These are phyloP conservation scores for Drosophila obscura DNA, from an alignment of 1,140 invertebrate species.

Conservation along the genomic window DNA sequence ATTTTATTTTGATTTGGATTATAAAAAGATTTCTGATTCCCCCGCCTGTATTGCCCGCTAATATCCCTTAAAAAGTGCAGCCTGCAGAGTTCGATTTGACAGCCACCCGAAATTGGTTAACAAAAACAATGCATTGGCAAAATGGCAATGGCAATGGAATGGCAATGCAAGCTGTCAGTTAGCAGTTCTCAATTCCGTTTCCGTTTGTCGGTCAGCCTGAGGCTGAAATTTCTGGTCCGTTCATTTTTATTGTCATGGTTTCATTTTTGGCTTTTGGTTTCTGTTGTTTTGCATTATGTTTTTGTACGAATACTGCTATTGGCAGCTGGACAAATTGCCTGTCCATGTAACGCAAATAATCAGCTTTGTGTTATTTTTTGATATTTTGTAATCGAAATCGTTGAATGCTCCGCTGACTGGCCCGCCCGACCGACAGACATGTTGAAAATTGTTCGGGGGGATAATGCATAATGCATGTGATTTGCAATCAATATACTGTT, in stretches of 20 bases:
- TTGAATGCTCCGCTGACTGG: background rate
- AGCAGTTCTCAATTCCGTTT: conserved; percentile 4
- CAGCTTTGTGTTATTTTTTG: conserved; percentile 55
- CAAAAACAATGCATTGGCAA: conserved; percentile 12
- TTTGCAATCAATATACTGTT: conserved; percentile 35
- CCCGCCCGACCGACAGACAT: background rate
- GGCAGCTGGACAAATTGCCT: conserved; percentile 65
- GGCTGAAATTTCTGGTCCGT: conserved; percentile 27
- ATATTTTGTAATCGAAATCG: conserved; percentile 24
- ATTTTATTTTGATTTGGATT: too few species aligned
- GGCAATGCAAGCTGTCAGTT: conserved; percentile 48
- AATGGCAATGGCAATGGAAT: conserved; percentile 12
- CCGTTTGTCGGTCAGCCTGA: conserved; percentile 22
- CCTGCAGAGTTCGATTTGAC: conserved; percentile 15
- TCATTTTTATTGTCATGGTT: background rate
- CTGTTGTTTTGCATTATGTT: conserved; percentile 17
- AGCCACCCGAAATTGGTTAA: conserved; percentile 15
- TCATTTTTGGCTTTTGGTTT: conserved; percentile 10
- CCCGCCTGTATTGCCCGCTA: too few species aligned
- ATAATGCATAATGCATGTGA: conserved; percentile 69
- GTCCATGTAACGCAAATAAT: conserved; percentile 48
- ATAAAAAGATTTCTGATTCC: too few species aligned
- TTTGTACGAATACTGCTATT: conserved; percentile 48
- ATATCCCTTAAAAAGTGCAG: background rate
- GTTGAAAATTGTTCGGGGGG: conserved; percentile 15